Evolutionary conservation across 2,888 invertebrate genomes (phyloP), one percentile per base, ranked within the genome.

Genomic region (Drosophila meridiana): DNA sequence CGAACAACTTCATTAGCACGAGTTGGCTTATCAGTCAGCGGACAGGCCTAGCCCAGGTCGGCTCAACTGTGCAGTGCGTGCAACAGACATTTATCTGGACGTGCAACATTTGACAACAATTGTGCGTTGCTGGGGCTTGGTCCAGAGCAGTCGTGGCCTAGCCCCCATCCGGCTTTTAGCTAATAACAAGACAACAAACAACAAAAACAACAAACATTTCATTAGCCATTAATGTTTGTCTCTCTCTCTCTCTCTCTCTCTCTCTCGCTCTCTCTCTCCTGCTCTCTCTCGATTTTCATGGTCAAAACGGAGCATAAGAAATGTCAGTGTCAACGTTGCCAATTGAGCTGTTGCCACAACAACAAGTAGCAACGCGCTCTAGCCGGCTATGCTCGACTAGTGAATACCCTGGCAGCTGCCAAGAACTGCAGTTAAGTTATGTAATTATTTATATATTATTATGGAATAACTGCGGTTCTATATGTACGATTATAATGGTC

Each of bases 291-390:
- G 86, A 72, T 83, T 84, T 87, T 87, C 87, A 87, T 90, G 90
- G 87, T 74, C 87, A 89, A 76, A 48, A 53, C 57, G 61, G 69
- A 74, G 78, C 76, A 65, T 79, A 83, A 80, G 73, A 81, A 86
- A 86, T 80, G 81, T 69, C 81, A 74, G 72, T 76, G 84, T 79
- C 87, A 84, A 87, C 80, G 84, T 69, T 70, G 89, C 78, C 87
- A 88, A 89, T 87, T 90, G 89, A 88, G 77, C 75, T 72, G 86
- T 71, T 55, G 79, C 65, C 59, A 11, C 43, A 56, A 30, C 56
- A 56, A 40, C 55, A 55, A 55, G 3, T 20, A 53, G 11, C 2
- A 26, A 20, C 5, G 2, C 7, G 14, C 28, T 8, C 14, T 14
- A 30, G n/a, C 9, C 4, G 28, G 36, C 2, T 8, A 5, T 26